Evolutionary conservation across 1,140 invertebrate species (phyloP).

Genomic region (Camponotus pennsylvanicus): DNA sequence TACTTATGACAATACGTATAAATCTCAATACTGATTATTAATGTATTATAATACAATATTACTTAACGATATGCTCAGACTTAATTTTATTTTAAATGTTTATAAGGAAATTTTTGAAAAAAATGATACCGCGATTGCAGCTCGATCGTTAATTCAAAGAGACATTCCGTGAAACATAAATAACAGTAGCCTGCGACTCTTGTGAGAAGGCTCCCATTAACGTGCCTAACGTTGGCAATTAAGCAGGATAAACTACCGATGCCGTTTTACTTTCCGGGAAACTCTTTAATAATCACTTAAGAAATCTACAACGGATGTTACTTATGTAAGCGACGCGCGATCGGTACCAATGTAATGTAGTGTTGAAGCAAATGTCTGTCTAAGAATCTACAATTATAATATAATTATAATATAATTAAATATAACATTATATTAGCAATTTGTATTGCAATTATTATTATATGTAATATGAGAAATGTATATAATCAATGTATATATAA

Average conservation of each 20-base stretch:
- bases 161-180: slow-evolving; percentile 9
- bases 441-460: no score
- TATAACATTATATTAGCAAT: no score
- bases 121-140: slow-evolving; percentile 1
- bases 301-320: slow-evolving; percentile 45
- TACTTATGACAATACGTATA: background rate
- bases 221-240: slow-evolving; percentile 55
- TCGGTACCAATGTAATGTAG: background rate
- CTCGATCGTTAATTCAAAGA: slow-evolving; percentile 14
- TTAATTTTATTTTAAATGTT: slow-evolving; percentile 5
- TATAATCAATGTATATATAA: background rate
- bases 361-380: background rate
- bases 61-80: background rate
- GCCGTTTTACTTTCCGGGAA: slow-evolving; percentile 66
- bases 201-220: slow-evolving; percentile 20
- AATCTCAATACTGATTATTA: slow-evolving; percentile 1
- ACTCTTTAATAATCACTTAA: slow-evolving; percentile 58
- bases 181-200: background rate
- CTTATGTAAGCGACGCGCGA: slow-evolving; percentile 64
- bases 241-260: slow-evolving; percentile 56
- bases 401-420: background rate
- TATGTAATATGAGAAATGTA: no score
- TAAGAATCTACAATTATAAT: background rate
- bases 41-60: background rate
- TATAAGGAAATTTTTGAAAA: background rate